Evolutionary conservation across 2,888 invertebrate species (phyloP), one percentile per base, ranked within the genome.

Genomic region (Eurytoma californica): DNA sequence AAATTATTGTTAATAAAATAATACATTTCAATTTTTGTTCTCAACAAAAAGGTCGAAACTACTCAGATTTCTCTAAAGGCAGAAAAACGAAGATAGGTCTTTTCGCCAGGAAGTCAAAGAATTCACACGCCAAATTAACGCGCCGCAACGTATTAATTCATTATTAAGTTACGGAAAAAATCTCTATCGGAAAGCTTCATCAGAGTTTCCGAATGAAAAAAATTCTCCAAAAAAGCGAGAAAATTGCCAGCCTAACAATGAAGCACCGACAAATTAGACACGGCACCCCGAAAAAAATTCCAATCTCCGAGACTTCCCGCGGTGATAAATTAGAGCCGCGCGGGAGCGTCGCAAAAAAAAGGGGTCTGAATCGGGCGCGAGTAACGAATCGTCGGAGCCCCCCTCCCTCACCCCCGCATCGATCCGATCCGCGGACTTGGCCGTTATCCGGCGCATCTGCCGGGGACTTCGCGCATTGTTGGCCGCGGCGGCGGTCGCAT

Each of bases 261-360:
- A 63, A 12, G 18, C n/a, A 4, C 63, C 16, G n/a, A 16, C 14
- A 63, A 63, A 39, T 39, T 39, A 63, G 39, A 47, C 12, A 63
- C 39, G 39, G 39, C 39, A 7, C 9, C 3, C 63, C 39, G 39
- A 4, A n/a, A 63, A 39, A 53, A 53, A 68, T 68, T 68, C 55
- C 67, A 68, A 68, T 68, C 67, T 28, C 53, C 63, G 12, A 53
- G 47, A 47, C 18, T 12, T 39, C 63, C 18, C 63, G 16, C 28
- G 9, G 67, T 68, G 55, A 68, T 68, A 68, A 68, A 68, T 68
- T 68, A 68, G 67, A 53, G 53, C 55, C 53, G 53, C 30, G 16
- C 58, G 24, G 24, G 7, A 58, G 58, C n/a, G 58, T 39, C 39
- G 39, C 39, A 39, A 63, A 63, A 39, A 63, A 68, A 67, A 67